Percentiles rank a stretch among this genome's conserved stretches.
phyloP scores from a whole-genome alignment of 23 tunicate genomes.

The Phallusia fumigata region DNA sequence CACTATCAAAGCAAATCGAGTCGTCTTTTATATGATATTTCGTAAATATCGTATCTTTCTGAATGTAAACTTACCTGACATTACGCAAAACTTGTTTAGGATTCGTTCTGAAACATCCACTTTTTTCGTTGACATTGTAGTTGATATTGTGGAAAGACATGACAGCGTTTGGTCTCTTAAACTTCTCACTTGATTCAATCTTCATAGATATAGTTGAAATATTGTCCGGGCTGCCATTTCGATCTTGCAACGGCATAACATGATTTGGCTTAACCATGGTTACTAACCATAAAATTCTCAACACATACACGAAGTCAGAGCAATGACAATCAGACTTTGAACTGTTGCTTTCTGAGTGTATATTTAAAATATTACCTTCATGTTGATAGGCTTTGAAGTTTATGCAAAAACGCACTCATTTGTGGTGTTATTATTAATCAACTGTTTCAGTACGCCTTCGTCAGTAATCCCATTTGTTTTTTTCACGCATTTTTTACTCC shows the following conservation, averaged over 20 bases:
- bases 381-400: no score
- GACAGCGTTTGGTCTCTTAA: neutral
- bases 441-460: no score
- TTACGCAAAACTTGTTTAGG: slow-evolving; percentile 39
- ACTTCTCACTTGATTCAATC: neutral
- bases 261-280: neutral
- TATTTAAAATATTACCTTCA: no score
- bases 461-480: no score
- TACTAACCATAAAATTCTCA: neutral
- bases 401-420: no score
- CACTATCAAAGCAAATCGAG: slow-evolving; percentile 15
- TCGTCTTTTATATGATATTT: neutral
- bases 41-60: neutral
- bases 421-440: no score
- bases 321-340: no score
- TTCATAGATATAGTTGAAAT: neutral
- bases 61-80: slow-evolving; percentile 34
- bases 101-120: slow-evolving; percentile 29
- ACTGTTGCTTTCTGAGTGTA: no score
- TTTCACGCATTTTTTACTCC: no score
- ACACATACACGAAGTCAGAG: no score
- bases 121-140: slow-evolving; percentile 42
- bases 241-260: neutral
- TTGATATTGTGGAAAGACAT: slow-evolving; percentile 78
- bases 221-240: neutral